Evolutionary conservation across 2,113 vertebrate species (phyloP).

Genomic region (Tachycineta bicolor): DNA sequence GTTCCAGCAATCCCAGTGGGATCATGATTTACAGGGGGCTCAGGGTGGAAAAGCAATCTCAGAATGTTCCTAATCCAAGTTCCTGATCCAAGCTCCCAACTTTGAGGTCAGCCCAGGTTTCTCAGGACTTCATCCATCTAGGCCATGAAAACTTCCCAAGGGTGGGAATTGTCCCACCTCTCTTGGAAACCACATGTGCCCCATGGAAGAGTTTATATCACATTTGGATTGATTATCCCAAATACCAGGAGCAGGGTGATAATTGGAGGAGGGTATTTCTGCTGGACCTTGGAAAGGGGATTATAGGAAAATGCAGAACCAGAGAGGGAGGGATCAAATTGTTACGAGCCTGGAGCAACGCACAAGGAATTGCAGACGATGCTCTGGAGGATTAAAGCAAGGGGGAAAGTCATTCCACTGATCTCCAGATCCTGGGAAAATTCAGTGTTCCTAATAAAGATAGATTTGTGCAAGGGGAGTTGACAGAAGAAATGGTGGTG

Average conservation of each 20-base stretch:
- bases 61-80: not conserved
- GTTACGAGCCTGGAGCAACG: not conserved
- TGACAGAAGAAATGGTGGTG: not conserved
- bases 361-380: not conserved
- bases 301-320: not conserved
- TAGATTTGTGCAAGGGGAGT: not conserved
- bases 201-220: not conserved
- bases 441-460: not conserved
- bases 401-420: not conserved
- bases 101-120: not conserved
- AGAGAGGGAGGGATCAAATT: not conserved
- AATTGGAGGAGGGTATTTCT: not conserved
- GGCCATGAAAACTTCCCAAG: not conserved
- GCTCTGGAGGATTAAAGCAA: not conserved
- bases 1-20: not conserved
- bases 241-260: not conserved
- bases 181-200: not conserved
- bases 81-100: not conserved
- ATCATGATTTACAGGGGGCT: not conserved
- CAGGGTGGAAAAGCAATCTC: not conserved
- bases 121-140: not conserved
- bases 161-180: not conserved
- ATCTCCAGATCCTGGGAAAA: not conserved
- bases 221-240: not conserved
- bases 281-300: not conserved